Percentiles rank a stretch among this genome's conserved stretches.
Conservation (phyloP, 2,113 vertebrate species). For the Ascaphus truei region DNA sequence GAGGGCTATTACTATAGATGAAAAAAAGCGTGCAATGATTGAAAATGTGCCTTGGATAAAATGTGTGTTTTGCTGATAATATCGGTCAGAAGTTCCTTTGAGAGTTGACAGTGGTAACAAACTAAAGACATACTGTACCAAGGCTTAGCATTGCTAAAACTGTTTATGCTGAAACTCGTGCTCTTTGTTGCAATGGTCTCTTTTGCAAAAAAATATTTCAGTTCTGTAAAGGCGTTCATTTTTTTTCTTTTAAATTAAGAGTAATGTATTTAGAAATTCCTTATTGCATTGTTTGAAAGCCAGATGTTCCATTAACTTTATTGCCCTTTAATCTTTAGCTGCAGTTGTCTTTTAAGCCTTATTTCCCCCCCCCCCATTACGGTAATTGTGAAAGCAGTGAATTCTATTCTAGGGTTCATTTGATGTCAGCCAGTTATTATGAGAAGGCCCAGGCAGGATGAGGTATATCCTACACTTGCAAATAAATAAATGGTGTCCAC, state of each 20-base stretch:
- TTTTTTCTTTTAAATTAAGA: not conserved
- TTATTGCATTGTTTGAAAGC: not conserved
- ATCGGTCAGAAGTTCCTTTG: too few species aligned
- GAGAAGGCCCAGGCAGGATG: not conserved
- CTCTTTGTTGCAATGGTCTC: not conserved
- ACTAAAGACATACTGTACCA: too few species aligned
- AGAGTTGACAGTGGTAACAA: too few species aligned
- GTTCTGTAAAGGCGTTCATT: too few species aligned
- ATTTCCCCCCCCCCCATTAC: not conserved
- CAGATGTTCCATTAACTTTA: not conserved
- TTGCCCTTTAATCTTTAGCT: not conserved
- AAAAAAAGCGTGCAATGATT: too few species aligned
- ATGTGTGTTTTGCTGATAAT: too few species aligned
- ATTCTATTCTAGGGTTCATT: not conserved
- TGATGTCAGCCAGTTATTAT: not conserved
- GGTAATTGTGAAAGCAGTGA: not conserved
- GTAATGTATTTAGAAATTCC: not conserved
- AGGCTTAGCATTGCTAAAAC: too few species aligned
- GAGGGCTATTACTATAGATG: too few species aligned
- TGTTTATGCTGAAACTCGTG: not conserved
- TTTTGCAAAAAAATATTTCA: too few species aligned
- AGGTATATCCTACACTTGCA: too few species aligned
- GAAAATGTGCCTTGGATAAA: too few species aligned
- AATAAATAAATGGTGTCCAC: too few species aligned
- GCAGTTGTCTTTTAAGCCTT: not conserved